These are phyloP conservation scores for Ypsolopha sequella DNA, from an alignment of 2,888 invertebrate species.

Conservation along the genomic window DNA sequence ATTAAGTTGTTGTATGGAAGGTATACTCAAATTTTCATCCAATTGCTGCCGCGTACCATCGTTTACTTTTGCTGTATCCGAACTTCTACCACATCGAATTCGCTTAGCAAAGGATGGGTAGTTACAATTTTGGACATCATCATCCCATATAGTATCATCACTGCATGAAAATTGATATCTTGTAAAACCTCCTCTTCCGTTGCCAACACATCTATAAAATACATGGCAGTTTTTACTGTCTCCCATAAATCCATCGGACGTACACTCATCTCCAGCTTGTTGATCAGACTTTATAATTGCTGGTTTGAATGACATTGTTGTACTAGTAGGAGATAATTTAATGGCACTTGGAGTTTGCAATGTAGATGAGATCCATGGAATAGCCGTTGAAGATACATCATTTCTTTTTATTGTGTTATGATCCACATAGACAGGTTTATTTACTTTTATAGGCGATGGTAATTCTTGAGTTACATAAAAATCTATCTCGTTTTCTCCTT, in stretches of 20 bases:
- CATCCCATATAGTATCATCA: slow-evolving; percentile 84
- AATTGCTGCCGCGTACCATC: background rate
- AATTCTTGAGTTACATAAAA: slow-evolving; percentile 25
- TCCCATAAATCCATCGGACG: slow-evolving; percentile 79
- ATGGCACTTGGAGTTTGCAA: too few relatives aligned
- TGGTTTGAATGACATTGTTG: background rate
- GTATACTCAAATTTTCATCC: slow-evolving; percentile 8
- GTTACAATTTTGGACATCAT: slow-evolving; percentile 77
- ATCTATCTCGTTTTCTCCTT: slow-evolving; percentile 61
- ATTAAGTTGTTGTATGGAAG: slow-evolving; percentile 28
- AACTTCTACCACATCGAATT: slow-evolving; percentile 37
- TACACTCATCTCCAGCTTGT: slow-evolving; percentile 47
- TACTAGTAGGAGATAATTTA: background rate
- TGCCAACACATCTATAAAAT: slow-evolving; percentile 83
- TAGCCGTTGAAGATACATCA: slow-evolving; percentile 4
- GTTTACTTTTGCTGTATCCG: slow-evolving; percentile 3
- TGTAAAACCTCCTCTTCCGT: slow-evolving; percentile 72
- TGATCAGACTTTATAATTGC: background rate
- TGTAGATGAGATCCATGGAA: slow-evolving; percentile 10
- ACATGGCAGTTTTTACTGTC: slow-evolving; percentile 79
- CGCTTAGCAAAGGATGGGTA: slow-evolving; percentile 73
- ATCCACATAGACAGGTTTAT: slow-evolving; percentile 17
- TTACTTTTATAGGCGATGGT: slow-evolving; percentile 39
- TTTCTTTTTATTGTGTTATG: slow-evolving; percentile 7
- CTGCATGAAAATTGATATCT: slow-evolving; percentile 82